A percentile compares a stretch with the other conserved stretches of the same genome.
These are phyloP conservation scores for Falco berigora DNA, from an alignment of 2,797 vertebrate species.

Conservation along the genomic window DNA sequence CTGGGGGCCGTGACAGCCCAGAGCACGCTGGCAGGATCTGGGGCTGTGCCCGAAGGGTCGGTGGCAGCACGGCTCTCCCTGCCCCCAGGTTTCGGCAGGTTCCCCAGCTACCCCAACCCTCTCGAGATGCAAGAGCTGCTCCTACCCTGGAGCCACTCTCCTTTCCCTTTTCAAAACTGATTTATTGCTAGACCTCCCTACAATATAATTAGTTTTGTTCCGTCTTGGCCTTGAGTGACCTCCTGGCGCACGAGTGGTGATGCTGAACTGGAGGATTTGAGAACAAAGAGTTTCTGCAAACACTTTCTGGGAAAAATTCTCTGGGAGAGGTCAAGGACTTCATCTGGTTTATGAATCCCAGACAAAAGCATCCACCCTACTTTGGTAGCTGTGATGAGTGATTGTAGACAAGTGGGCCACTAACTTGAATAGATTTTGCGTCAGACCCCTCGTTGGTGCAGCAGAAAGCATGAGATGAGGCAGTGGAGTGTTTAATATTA, in stretches of 20 bases:
- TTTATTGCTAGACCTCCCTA: not conserved
- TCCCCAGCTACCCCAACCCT: not conserved
- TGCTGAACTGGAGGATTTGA: not conserved
- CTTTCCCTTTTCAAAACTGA: not conserved
- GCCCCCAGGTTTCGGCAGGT: not conserved
- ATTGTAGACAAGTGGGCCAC: not conserved
- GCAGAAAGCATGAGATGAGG: not conserved
- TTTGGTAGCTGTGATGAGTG: not conserved
- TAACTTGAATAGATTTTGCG: not conserved
- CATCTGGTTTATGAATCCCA: not conserved
- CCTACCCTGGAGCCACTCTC: not conserved
- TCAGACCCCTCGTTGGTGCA: not conserved
- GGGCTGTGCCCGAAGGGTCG: accelerated
- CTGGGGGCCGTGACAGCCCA: not conserved
- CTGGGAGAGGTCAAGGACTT: not conserved
- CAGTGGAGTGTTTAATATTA: not conserved
- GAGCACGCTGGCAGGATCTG: accelerated
- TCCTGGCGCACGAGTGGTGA: not conserved
- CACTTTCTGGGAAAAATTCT: not conserved
- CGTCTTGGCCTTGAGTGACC: not conserved
- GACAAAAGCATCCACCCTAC: not conserved
- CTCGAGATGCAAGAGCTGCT: not conserved
- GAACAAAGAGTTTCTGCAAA: conserved; percentile 24
- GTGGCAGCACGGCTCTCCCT: not conserved
- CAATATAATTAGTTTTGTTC: not conserved